Percentiles rank a stretch among this genome's conserved stretches.
phyloP scores from a whole-genome alignment of 2,113 vertebrate genomes.

The Gobio gobio region DNA sequence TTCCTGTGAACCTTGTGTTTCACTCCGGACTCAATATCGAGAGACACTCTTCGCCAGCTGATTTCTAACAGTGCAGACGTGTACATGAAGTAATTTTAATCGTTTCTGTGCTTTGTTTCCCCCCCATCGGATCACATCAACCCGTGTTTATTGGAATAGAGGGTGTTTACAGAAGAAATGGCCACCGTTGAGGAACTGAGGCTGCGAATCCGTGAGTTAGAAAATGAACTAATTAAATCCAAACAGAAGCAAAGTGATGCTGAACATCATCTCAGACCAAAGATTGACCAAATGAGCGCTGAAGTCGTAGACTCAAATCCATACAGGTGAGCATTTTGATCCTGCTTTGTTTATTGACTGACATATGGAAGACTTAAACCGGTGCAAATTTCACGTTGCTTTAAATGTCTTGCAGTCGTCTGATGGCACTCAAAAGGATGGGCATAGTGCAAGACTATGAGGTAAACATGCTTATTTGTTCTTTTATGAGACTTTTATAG shows the following conservation, averaged over 20 bases:
- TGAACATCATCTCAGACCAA: constrained; percentile 71
- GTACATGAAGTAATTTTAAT: constrained; percentile 56
- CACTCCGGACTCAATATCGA: constrained; percentile 60
- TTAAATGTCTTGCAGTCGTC: constrained; percentile 78
- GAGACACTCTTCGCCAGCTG: constrained; percentile 64
- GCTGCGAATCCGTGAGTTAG: constrained; percentile 82
- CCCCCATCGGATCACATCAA: no score
- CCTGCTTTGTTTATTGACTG: neutral
- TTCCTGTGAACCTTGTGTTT: constrained; percentile 35
- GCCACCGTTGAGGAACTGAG: constrained; percentile 81
- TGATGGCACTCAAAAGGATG: constrained; percentile 98
- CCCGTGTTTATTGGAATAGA: neutral
- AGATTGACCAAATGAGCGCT: constrained; percentile 86
- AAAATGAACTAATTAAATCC: constrained; percentile 83
- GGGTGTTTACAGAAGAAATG: constrained; percentile 57
- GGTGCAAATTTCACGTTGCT: neutral
- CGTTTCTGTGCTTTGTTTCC: neutral
- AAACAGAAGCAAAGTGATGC: constrained; percentile 68
- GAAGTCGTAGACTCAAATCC: constrained; percentile 96
- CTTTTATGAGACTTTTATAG: neutral
- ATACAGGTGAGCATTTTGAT: constrained; percentile 81
- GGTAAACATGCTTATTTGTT: constrained; percentile 71
- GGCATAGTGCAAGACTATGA: constrained; percentile 96
- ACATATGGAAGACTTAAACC: neutral
- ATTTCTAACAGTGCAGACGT: constrained; percentile 67